A percentile compares a stretch with the other conserved stretches of the same genome.
These are phyloP conservation scores for Brachyptera risi DNA, from an alignment of 2,888 invertebrate genomes.

Conservation along the genomic window DNA sequence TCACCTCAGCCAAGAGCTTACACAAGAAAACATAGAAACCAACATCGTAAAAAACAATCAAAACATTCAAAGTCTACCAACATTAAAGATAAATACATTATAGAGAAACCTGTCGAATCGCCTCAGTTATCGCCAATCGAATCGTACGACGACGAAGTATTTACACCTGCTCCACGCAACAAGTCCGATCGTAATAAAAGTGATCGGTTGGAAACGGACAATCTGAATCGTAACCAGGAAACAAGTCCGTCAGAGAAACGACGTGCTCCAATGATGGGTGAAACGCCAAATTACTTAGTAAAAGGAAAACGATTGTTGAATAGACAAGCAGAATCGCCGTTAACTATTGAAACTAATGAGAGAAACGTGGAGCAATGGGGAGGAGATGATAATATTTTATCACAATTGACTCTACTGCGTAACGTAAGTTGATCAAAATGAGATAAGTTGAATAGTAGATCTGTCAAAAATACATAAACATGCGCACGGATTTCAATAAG, in stretches of 20 bases:
- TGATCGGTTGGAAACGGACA: no score
- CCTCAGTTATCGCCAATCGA: constrained; percentile 5
- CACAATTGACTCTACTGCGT: constrained; percentile 41
- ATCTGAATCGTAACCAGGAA: no score
- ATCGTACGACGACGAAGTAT: constrained; percentile 9
- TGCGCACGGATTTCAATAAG: no score
- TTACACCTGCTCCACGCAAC: background rate
- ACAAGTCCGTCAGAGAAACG: no score
- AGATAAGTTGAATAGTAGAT: no score
- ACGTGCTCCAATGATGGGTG: background rate
- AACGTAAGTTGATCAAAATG: constrained; percentile 41
- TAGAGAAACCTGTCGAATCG: no score
- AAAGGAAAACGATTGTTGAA: constrained; percentile 7
- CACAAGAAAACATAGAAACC: constrained; percentile 36
- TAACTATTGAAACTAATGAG: constrained; percentile 8
- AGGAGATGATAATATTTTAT: constrained; percentile 40
- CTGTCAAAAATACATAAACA: no score
- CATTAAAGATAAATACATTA: constrained; percentile 36
- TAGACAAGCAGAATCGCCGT: constrained; percentile 5
- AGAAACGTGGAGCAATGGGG: constrained; percentile 39
- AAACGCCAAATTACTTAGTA: background rate
- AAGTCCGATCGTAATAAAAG: background rate
- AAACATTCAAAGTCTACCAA: constrained; percentile 37
- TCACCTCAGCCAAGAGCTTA: constrained; percentile 35
- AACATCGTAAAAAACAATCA: constrained; percentile 37